Evolutionary conservation across 2,888 invertebrate genomes (phyloP).

Genomic region (Gastracanthus pulcherrimus): DNA sequence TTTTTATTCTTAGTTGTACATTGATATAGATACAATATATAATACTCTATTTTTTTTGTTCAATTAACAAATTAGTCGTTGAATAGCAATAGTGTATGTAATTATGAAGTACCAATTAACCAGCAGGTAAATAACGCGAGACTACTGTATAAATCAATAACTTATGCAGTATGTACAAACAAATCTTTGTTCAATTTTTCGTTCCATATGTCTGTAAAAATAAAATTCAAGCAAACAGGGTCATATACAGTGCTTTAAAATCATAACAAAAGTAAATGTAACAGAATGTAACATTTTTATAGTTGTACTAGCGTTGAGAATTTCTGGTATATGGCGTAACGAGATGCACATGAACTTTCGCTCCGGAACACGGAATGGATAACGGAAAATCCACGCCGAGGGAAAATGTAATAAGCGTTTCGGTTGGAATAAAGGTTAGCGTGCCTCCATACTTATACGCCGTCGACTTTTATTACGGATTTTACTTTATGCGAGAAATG

Average conservation of each 20-base stretch:
- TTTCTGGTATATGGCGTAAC: slow-evolving; percentile 13
- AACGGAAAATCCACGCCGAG: slow-evolving; percentile 43
- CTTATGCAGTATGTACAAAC: no score
- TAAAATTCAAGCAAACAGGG: neutral
- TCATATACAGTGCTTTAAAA: neutral
- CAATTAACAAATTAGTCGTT: no score
- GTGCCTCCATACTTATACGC: neutral
- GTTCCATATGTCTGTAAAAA: no score
- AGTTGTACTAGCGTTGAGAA: neutral
- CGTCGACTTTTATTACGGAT: slow-evolving; percentile 22
- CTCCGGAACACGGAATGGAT: slow-evolving; percentile 13
- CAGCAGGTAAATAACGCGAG: no score
- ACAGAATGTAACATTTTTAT: neutral
- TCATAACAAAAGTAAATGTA: neutral
- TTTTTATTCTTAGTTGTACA: neutral
- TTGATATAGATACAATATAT: neutral
- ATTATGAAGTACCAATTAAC: no score
- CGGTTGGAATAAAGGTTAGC: slow-evolving; percentile 47
- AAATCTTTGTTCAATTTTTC: no score
- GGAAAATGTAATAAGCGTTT: slow-evolving; percentile 46
- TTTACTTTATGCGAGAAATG: neutral
- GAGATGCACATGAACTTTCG: slow-evolving; percentile 48
- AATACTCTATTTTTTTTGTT: neutral
- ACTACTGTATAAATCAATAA: no score
- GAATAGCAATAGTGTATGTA: no score